phyloP scores from a whole-genome alignment of 1,140 invertebrate species.

The Heliconius himera region DNA sequence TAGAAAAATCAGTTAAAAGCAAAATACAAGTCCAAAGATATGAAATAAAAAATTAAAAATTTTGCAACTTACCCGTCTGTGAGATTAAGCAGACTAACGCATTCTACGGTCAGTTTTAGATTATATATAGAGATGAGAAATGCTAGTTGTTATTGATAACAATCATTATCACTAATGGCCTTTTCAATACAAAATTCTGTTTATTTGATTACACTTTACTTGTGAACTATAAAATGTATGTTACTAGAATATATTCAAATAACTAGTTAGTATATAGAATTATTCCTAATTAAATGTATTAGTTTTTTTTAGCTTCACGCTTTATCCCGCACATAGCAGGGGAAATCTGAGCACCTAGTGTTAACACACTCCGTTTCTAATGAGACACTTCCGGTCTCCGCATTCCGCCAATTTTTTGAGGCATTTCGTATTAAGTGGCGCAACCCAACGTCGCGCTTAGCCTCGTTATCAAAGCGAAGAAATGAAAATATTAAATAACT shows the following conservation, averaged over 20 bases:
- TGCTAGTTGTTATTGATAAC: not conserved
- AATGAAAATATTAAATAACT: no score
- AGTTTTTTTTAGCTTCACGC: not conserved
- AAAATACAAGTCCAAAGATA: no score
- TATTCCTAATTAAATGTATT: not conserved
- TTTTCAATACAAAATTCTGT: constrained; percentile 21
- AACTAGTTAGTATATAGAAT: not conserved
- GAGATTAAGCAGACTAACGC: constrained; percentile 1
- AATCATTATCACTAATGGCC: not conserved
- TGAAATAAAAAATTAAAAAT: not conserved
- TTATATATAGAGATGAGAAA: constrained; percentile 12
- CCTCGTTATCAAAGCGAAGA: not conserved
- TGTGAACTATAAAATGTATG: not conserved
- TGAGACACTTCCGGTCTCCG: not conserved
- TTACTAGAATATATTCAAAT: not conserved
- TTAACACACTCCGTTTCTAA: not conserved
- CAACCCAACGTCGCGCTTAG: not conserved
- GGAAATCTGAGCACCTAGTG: not conserved
- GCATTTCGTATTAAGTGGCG: not conserved
- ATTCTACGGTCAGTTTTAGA: not conserved
- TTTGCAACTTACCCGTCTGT: not conserved
- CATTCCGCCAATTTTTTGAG: not conserved
- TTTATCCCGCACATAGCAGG: not conserved
- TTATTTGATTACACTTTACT: not conserved
- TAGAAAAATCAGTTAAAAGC: no score